Conservation (phyloP, 1,140 invertebrate genomes). For the Macrobrachium nipponense region DNA sequence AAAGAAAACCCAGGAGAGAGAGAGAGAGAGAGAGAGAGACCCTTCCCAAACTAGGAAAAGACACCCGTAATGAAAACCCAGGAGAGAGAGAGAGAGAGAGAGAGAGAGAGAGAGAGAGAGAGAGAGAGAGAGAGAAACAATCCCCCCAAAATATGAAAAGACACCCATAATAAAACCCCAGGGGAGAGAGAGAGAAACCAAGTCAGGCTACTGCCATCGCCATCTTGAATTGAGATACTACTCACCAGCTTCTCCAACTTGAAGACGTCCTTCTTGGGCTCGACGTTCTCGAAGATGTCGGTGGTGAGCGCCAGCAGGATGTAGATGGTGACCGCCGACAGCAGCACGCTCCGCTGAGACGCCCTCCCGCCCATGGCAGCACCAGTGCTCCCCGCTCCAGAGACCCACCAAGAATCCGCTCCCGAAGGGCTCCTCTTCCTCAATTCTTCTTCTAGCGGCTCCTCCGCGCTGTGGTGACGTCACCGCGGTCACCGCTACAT, state of each 20-base stretch:
- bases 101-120: too few relatives aligned
- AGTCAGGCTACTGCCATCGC: neutral
- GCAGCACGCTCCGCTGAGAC: neutral
- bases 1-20: too few relatives aligned
- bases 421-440: too few relatives aligned
- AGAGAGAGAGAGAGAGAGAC: too few relatives aligned
- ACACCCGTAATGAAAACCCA: too few relatives aligned
- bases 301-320: neutral
- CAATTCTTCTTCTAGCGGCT: neutral
- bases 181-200: neutral
- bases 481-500: neutral
- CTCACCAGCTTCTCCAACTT: slow-evolving; percentile 12
- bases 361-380: neutral
- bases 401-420: neutral
- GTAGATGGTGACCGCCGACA: neutral
- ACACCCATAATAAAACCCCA: too few relatives aligned
- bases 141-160: too few relatives aligned
- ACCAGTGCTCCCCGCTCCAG: neutral
- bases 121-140: too few relatives aligned
- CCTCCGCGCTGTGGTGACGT: neutral
- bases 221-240: slow-evolving; percentile 15
- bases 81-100: neutral
- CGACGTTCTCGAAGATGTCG: neutral
- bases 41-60: too few relatives aligned
- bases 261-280: slow-evolving; percentile 10